These are phyloP conservation scores for Neoniphon sammara DNA, from an alignment of 2,797 vertebrate species.

Conservation along the genomic window DNA sequence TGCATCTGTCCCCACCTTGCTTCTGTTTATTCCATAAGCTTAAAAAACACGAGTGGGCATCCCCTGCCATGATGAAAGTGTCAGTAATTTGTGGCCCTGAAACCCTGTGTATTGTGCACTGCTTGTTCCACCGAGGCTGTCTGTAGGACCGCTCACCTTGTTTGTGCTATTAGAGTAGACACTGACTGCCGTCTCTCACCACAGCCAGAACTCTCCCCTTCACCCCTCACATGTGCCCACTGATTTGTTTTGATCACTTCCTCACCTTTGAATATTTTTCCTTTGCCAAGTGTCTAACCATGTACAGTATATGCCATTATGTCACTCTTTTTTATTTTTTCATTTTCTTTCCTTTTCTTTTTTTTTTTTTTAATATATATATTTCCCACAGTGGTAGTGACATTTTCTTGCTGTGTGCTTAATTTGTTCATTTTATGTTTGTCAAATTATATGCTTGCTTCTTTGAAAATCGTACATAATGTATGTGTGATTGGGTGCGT, in stretches of 20 bases:
- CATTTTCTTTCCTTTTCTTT: neutral
- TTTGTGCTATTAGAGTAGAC: constrained; percentile 70
- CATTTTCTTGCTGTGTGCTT: constrained; percentile 60
- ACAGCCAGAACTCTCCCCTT: constrained; percentile 16
- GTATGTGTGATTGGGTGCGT: constrained; percentile 75
- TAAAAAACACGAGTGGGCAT: constrained; percentile 38
- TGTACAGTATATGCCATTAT: constrained; percentile 70
- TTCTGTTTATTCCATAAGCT: constrained; percentile 54
- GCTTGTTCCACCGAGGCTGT: constrained; percentile 73
- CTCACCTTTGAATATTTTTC: constrained; percentile 50
- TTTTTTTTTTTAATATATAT: constrained; percentile 28
- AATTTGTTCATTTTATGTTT: constrained; percentile 58
- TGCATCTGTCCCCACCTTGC: constrained; percentile 39
- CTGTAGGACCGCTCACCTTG: constrained; percentile 64
- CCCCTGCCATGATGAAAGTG: constrained; percentile 50
- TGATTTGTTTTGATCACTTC: constrained; percentile 42
- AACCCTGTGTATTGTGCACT: constrained; percentile 71
- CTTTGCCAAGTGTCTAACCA: constrained; percentile 57
- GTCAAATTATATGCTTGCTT: constrained; percentile 78
- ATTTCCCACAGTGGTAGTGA: constrained; percentile 70
- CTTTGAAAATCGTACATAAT: constrained; percentile 73
- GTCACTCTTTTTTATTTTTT: constrained; percentile 59
- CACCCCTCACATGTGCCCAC: constrained; percentile 42
- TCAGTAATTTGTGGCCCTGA: constrained; percentile 66
- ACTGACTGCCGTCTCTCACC: constrained; percentile 32